Evolutionary conservation across 2,797 vertebrate genomes (phyloP).

Genomic region (Salmo trutta): DNA sequence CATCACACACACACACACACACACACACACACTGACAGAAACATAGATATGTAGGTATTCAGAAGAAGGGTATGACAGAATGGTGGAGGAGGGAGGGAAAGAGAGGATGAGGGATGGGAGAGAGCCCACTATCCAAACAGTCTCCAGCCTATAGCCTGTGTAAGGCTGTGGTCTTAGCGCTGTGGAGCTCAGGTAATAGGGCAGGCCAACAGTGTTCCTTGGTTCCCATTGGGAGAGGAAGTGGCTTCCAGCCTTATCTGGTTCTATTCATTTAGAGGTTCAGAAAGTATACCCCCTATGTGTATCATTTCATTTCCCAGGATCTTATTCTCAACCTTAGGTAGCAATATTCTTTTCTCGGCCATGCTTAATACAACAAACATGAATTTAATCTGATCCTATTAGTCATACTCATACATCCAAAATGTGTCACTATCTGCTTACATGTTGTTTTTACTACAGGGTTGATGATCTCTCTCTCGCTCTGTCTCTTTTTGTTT

Average conservation of each 20-base stretch:
- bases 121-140: not conserved
- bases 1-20: slow-evolving; percentile 26
- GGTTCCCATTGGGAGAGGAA: not conserved
- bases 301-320: too few species aligned
- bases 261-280: not conserved
- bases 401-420: not conserved
- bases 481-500: slow-evolving; percentile 10
- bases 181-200: too few species aligned
- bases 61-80: not conserved
- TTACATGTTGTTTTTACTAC: not conserved
- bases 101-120: not conserved
- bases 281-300: not conserved
- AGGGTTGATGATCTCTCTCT: not conserved
- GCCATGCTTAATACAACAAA: too few species aligned
- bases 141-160: not conserved
- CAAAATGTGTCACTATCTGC: not conserved
- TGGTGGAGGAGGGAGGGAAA: not conserved
- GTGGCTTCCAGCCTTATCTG: not conserved
- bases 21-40: not conserved
- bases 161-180: too few species aligned
- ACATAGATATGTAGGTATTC: not conserved
- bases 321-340: too few species aligned
- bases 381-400: too few species aligned
- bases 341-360: too few species aligned
- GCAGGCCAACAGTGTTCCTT: not conserved